Evolutionary conservation across 1,140 invertebrate genomes (phyloP).

Genomic region (Maniola jurtina): DNA sequence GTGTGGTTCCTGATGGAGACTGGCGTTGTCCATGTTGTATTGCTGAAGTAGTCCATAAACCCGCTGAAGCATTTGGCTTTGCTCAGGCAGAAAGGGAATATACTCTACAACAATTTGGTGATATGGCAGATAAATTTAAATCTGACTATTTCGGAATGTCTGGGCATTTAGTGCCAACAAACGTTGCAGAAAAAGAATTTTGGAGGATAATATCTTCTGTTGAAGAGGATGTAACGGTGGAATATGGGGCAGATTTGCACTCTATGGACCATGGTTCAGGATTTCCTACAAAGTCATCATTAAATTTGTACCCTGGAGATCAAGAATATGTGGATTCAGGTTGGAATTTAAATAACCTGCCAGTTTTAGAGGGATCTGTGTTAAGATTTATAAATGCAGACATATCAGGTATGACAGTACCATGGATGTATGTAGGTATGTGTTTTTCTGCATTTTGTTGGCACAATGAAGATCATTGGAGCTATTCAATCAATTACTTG

Average conservation of each 20-base stretch:
- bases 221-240: constrained; percentile 98
- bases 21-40: constrained; percentile 97
- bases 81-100: constrained; percentile 97
- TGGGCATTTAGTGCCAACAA: constrained; percentile 88
- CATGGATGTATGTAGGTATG: constrained; percentile 99
- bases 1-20: constrained; percentile 94
- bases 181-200: constrained; percentile 96
- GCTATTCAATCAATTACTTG: constrained; percentile 99
- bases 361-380: constrained; percentile 94
- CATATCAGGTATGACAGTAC: constrained; percentile 99
- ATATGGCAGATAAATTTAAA: constrained; percentile 99
- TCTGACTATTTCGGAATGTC: constrained; percentile 98
- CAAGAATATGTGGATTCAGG: constrained; percentile 96
- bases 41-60: constrained; percentile 95
- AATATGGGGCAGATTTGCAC: constrained; percentile 99
- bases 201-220: constrained; percentile 98
- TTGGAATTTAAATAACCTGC: constrained; percentile 99
- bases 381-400: constrained; percentile 98
- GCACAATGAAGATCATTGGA: constrained; percentile 99
- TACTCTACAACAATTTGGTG: constrained; percentile 97
- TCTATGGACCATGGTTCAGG: constrained; percentile 98
- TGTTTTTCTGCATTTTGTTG: constrained; percentile 99
- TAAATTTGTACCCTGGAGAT: constrained; percentile 86
- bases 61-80: constrained; percentile 98
- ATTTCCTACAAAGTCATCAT: constrained; percentile 96